Evolutionary conservation across 2,113 vertebrate species (phyloP).

Genomic region (Podarcis raffonei): DNA sequence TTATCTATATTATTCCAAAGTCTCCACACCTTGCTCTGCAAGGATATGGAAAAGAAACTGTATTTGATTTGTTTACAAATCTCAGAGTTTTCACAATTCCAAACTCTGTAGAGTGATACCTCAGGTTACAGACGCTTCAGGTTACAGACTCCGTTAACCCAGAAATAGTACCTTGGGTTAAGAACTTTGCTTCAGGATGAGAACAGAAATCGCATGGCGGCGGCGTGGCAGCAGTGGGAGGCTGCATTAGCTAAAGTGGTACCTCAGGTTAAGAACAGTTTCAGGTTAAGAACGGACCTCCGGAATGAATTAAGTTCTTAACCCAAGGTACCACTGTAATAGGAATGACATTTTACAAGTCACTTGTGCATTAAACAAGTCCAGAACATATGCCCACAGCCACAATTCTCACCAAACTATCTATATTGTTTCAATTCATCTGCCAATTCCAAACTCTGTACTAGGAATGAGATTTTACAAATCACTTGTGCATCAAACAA

Average conservation of each 20-base stretch:
- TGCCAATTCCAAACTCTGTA: neutral
- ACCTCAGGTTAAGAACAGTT: no score
- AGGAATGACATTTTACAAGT: neutral
- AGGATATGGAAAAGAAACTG: neutral
- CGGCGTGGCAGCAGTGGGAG: no score
- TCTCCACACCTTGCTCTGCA: neutral
- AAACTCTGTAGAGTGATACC: neutral
- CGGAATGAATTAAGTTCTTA: no score
- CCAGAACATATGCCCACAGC: neutral
- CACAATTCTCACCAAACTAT: neutral
- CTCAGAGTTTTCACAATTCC: neutral
- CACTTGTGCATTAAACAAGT: neutral
- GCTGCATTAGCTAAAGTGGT: no score
- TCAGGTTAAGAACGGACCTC: no score
- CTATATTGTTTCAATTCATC: neutral
- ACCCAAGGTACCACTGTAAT: neutral
- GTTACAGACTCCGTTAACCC: no score
- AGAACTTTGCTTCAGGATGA: no score
- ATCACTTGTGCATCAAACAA: neutral
- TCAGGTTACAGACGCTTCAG: no score
- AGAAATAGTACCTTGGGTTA: no score
- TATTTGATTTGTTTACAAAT: neutral
- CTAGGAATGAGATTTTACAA: neutral
- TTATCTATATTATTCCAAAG: neutral
- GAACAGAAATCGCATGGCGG: no score